Percentiles rank a stretch among this genome's conserved stretches.
These are phyloP conservation scores for Leptopilina boulardi DNA, from an alignment of 1,140 invertebrate species.

Conservation along the genomic window DNA sequence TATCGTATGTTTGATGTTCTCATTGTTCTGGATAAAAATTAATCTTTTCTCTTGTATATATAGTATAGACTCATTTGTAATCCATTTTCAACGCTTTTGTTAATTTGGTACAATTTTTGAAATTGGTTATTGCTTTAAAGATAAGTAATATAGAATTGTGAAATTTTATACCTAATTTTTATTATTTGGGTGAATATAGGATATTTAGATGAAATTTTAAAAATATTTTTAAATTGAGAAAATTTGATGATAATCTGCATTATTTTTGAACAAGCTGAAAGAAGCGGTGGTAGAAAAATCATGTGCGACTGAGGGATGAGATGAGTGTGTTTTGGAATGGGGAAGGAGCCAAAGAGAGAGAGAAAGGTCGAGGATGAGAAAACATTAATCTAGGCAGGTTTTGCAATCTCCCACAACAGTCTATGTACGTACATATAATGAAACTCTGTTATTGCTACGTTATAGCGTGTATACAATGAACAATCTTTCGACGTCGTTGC, in stretches of 20 bases:
- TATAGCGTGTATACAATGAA: constrained; percentile 72
- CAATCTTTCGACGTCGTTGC: constrained; percentile 60
- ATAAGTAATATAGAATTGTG: no score
- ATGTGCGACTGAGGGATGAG: constrained; percentile 9
- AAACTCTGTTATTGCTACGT: constrained; percentile 74
- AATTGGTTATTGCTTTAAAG: no score
- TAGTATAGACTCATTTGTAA: no score
- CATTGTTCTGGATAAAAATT: not conserved
- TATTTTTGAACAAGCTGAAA: not conserved
- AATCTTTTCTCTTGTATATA: no score
- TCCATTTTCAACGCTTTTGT: no score
- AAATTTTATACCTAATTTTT: no score
- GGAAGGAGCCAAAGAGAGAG: constrained; percentile 1
- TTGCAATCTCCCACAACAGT: constrained; percentile 71
- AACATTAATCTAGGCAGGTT: constrained; percentile 76
- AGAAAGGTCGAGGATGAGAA: constrained; percentile 69
- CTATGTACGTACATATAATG: constrained; percentile 69
- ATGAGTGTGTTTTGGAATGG: not conserved
- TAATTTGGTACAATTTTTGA: no score
- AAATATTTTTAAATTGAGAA: no score
- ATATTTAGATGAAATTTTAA: no score
- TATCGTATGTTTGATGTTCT: not conserved
- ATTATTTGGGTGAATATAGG: no score
- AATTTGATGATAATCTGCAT: not conserved
- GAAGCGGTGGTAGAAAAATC: not conserved